Percentiles rank a stretch among this genome's conserved stretches.
Evolutionary conservation across 30 jellyfish, hydroid and myxozoan species (phyloP).

Genomic region (Hydractinia echinata): DNA sequence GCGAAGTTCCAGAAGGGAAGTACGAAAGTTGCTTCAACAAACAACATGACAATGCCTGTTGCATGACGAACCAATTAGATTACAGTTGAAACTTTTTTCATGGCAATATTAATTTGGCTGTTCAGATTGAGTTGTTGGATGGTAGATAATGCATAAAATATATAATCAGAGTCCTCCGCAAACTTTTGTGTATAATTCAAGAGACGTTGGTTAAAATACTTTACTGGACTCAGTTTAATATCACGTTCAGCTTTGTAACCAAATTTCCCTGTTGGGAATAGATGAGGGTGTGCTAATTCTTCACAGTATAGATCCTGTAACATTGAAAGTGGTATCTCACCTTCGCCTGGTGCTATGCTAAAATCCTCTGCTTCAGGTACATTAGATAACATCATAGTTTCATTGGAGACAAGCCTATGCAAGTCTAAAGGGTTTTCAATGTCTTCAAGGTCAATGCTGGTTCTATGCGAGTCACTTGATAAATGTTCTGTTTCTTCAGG

Average conservation of each 20-base stretch:
- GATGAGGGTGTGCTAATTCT: slow-evolving; percentile 32
- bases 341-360: slow-evolving; percentile 40
- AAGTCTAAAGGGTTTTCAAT: background rate
- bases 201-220: slow-evolving; percentile 33
- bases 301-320: slow-evolving; percentile 29
- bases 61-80: too few species aligned
- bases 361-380: background rate
- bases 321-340: slow-evolving; percentile 6
- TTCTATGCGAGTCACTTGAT: too few species aligned
- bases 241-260: slow-evolving; percentile 19
- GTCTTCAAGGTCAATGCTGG: background rate
- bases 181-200: slow-evolving; percentile 32
- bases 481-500: too few species aligned
- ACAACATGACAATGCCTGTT: too few species aligned
- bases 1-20: too few species aligned
- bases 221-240: slow-evolving; percentile 19
- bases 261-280: slow-evolving; percentile 35
- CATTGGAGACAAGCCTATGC: background rate
- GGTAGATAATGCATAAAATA: slow-evolving; percentile 23
- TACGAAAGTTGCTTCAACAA: too few species aligned
- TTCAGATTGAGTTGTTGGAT: slow-evolving; percentile 10
- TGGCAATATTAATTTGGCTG: slow-evolving; percentile 27
- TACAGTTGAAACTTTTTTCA: slow-evolving; percentile 23
- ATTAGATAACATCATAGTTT: background rate
- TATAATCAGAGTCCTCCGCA: slow-evolving; percentile 34